Base-by-base conservation (phyloP, 2,888 invertebrate species). In the Cabera pusaria region DNA sequence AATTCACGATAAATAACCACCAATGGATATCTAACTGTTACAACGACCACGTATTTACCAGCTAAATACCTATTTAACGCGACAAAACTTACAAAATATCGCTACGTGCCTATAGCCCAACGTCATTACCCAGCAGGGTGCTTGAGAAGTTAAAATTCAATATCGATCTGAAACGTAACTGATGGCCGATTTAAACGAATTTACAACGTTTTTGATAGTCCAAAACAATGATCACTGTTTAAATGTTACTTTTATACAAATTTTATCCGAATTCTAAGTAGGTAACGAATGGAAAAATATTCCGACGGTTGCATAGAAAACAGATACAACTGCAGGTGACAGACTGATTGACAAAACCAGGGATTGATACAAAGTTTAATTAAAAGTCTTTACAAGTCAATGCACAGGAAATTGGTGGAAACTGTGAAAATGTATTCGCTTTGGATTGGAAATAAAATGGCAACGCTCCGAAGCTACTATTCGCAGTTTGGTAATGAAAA, bases 41-140 rank as follows among this genome's bases (percentile, higher is more conserved):
- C 50, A 57, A 62, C 29, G 29, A 21, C 59, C 60, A 62, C 54
- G 56, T 60, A 60, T 66, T 60, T 65, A 63, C 51, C 52, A 47
- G 53, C 62, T 68, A 72, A 69, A 77, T 67, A 62, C 60, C 60
- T 60, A 67, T 75, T 76, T 73, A 72, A 75, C 64, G 68, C 66
- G 69, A 68, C 70, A 70, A 73, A 76, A 65, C 60, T 69, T 62
- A 68, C 67, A 61, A 65, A 53, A 64, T 52, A 61, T 57, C 57
- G 56, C 52, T 63, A 56, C 64, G 56, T 52, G 56, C 55, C 60
- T 52, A 64, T 63, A 64, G 53, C 42, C 52, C 56, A 58, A 55
- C 51, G 60, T 55, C 59, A 54, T 75, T 64, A 77, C 75, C 38
- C 83, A 77, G 81, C 80, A 58, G 84, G 83, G 40, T 48, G 53